Evolutionary conservation across 2,113 vertebrate genomes (phyloP), one percentile per base, ranked within the genome.

Genomic region (Diadophis punctatus): DNA sequence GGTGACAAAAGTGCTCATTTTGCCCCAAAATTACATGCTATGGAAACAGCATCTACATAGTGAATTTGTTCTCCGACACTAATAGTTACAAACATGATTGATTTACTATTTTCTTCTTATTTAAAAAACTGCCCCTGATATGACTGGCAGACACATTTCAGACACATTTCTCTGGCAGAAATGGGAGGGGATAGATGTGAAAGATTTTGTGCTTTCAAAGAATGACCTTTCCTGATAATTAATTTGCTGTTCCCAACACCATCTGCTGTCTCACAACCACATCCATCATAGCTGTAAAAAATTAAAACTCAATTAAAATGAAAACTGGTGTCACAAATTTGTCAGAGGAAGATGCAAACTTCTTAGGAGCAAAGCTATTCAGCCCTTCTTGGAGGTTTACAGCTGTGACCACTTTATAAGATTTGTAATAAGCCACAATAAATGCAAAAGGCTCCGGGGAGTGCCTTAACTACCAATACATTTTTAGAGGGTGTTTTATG

Each of bases 191-290:
- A 85, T 85, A 95, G 91, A 88, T 93, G 0, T 60, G 94, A 93
- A 52, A 95, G 96, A 94, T 96, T 96, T 84, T 43, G 91, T 91
- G 93, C 94, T 95, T 95, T 90, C 95, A 92, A 96, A 93, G 95
- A 95, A 94, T 96, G 96, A 97, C 96, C 96, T 97, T 95, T 93
- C 94, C 89, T 90, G 92, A 94, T 93, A 95, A 96, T 96, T 93
- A 93, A 96, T 97, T 95, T 96, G 94, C 96, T 94, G 92, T 94
- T 96, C 95, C 88, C 95, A 93, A 89, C 93, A 92, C 96, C 96
- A 96, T 97, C 96, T 97, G 96, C 96, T 95, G 94, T 94, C 93
- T 96, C 53, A 2, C 95, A 96, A 92, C 95, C 53, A 91, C 95
- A 96, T 96, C 96, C 94, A 95, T 96, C 96, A 95, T 39, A 86